Percentiles rank a stretch among this genome's conserved stretches.
These are phyloP conservation scores for Ptiloglossa arizonensis DNA, from an alignment of 1,140 invertebrate species.

Conservation along the genomic window DNA sequence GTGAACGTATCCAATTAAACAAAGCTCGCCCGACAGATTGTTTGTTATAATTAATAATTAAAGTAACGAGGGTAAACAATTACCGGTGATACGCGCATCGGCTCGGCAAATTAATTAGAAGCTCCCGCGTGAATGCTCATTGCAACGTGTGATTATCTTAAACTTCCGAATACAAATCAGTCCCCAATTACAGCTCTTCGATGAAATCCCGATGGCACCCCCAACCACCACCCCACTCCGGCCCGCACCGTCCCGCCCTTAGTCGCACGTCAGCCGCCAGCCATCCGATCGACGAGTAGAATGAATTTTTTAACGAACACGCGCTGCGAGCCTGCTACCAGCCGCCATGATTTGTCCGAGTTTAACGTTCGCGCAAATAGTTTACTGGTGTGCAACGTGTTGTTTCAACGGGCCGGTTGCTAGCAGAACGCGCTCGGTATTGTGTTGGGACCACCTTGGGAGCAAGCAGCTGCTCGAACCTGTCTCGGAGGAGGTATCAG, in stretches of 20 bases:
- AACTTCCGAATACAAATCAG: constrained; percentile 46
- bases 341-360: constrained; percentile 15
- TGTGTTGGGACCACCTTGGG: constrained; percentile 64
- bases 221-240: too few relatives aligned
- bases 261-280: too few relatives aligned
- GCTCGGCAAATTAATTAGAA: constrained; percentile 39
- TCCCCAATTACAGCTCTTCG: constrained; percentile 39
- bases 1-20: constrained; percentile 42
- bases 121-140: constrained; percentile 10
- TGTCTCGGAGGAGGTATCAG: constrained; percentile 60
- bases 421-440: constrained; percentile 39
- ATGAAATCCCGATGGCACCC: constrained; percentile 10
- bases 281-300: background rate
- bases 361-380: constrained; percentile 19
- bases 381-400: constrained; percentile 4
- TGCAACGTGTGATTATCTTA: constrained; percentile 47
- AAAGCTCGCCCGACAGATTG: constrained; percentile 23
- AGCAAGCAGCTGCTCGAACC: constrained; percentile 59
- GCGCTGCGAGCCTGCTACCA: background rate
- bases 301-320: constrained; percentile 3
- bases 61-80: constrained; percentile 39
- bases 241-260: too few relatives aligned
- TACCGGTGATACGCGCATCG: constrained; percentile 14
- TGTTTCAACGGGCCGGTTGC: constrained; percentile 50
- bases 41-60: constrained; percentile 44